Conservation (phyloP, 2,113 vertebrate genomes). For the Xiphophorus maculatus region DNA sequence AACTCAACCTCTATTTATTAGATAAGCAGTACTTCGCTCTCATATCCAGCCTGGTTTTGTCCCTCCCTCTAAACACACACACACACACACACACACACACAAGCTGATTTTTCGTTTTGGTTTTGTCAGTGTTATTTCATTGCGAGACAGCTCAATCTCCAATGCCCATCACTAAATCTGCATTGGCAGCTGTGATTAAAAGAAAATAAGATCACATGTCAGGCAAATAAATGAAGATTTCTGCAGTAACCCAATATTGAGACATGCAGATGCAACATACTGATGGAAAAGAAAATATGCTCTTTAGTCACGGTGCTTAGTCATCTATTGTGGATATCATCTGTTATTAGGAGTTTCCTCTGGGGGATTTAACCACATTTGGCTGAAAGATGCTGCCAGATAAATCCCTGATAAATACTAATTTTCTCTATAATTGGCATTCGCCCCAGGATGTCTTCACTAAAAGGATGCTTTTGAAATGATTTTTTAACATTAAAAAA, state of each 20-base stretch:
- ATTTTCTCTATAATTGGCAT: conserved; percentile 37
- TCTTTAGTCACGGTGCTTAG: conserved; percentile 56
- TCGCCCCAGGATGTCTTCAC: conserved; percentile 16
- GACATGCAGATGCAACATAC: conserved; percentile 47
- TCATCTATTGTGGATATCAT: conserved; percentile 59
- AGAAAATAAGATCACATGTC: conserved; percentile 22
- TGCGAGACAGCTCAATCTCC: neutral
- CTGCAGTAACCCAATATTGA: conserved; percentile 39
- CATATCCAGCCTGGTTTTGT: neutral
- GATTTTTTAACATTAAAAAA: conserved; percentile 5
- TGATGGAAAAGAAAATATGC: conserved; percentile 42
- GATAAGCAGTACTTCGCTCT: conserved; percentile 29
- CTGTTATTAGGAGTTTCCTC: conserved; percentile 50
- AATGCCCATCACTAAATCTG: neutral
- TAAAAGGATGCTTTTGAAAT: neutral
- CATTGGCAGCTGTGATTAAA: conserved; percentile 7
- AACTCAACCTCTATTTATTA: conserved; percentile 55
- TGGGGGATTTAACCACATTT: conserved; percentile 50
- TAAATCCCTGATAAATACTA: conserved; percentile 52
- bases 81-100: too few relatives aligned
- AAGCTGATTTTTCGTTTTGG: too few relatives aligned
- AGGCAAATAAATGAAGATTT: conserved; percentile 36
- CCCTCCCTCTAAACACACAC: neutral
- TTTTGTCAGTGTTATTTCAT: too few relatives aligned
- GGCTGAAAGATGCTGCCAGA: conserved; percentile 43